Evolutionary conservation across 2,888 invertebrate species (phyloP).

Genomic region (Steinernema carpocapsae): DNA sequence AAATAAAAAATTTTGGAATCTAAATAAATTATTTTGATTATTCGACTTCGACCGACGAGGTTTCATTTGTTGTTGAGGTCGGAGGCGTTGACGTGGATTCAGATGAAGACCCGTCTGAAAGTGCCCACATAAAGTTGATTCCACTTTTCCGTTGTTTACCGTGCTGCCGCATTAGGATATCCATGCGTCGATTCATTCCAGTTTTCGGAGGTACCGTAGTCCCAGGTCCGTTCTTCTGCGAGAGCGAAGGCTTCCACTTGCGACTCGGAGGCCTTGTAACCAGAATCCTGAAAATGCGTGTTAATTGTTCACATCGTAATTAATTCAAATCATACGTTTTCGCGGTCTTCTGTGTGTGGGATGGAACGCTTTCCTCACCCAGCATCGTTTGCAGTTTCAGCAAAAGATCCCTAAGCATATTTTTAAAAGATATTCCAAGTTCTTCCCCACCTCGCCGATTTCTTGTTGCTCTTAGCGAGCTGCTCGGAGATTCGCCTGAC

Average conservation of each 20-base stretch:
- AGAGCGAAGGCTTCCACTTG: constrained; percentile 22
- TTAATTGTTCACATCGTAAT: not conserved
- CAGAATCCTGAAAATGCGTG: not conserved
- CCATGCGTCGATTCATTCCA: not conserved
- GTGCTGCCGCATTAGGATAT: constrained; percentile 1
- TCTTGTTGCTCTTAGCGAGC: not conserved
- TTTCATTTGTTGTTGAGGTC: not conserved
- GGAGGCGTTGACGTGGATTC: not conserved
- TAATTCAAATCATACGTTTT: not conserved
- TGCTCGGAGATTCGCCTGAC: not conserved
- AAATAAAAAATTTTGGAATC: too few relatives aligned
- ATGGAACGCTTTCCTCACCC: not conserved
- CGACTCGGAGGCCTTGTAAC: not conserved
- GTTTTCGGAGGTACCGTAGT: not conserved
- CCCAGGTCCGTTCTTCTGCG: not conserved
- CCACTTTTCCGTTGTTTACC: not conserved
- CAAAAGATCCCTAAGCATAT: not conserved
- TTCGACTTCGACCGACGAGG: not conserved
- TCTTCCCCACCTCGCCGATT: not conserved
- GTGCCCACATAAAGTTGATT: not conserved
- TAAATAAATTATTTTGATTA: constrained; percentile 15
- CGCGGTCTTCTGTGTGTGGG: not conserved
- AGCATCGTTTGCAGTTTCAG: not conserved
- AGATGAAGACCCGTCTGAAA: not conserved
- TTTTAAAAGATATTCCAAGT: not conserved